A percentile compares a stretch with the other conserved stretches of the same genome.
phyloP scores from a whole-genome alignment of 2,797 vertebrate species.

The Mormyrops attenuatus region DNA sequence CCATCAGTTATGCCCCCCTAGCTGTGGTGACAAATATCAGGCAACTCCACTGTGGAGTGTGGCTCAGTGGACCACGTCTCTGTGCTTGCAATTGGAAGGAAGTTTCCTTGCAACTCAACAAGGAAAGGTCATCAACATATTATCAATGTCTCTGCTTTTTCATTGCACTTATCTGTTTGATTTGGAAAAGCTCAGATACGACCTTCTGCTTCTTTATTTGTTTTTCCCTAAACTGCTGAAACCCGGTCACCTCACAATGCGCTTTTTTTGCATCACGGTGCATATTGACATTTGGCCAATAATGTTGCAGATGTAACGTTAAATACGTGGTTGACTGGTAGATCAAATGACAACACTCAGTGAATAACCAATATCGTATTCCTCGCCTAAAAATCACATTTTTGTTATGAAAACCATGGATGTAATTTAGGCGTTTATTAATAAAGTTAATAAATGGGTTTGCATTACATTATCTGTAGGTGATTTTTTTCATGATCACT shows the following conservation, averaged over 20 bases:
- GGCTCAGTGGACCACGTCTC: neutral
- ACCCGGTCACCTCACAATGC: neutral
- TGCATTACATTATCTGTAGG: neutral
- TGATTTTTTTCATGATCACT: neutral
- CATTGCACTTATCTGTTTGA: neutral
- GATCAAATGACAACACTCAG: neutral
- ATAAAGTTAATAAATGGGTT: neutral
- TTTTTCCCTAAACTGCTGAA: neutral
- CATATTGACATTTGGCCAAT: neutral
- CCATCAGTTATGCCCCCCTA: neutral
- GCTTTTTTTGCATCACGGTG: neutral
- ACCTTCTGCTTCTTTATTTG: neutral
- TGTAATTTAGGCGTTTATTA: neutral
- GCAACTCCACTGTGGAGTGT: neutral
- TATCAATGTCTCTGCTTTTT: neutral
- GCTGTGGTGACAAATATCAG: neutral
- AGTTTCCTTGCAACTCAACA: neutral
- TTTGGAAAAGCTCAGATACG: neutral
- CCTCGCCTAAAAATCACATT: neutral
- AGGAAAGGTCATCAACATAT: neutral
- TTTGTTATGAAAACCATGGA: neutral
- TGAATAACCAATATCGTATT: neutral
- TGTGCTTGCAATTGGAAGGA: neutral
- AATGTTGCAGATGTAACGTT: neutral
- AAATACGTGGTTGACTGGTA: neutral